Evolutionary conservation across 2,797 vertebrate species (phyloP).

Genomic region (Ibycter americanus): DNA sequence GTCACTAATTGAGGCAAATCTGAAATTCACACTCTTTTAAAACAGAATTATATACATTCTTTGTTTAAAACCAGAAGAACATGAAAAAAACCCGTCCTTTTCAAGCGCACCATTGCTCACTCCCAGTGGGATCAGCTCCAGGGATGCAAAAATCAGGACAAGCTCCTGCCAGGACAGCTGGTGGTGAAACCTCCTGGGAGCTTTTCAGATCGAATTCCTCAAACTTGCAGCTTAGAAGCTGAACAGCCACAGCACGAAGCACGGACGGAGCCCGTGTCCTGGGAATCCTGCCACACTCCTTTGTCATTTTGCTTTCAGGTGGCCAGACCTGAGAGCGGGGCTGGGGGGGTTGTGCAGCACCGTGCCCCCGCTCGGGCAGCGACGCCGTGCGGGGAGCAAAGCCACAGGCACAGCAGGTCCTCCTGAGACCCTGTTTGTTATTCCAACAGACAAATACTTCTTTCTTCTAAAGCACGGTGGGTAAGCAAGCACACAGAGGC

Average conservation of each 20-base stretch:
- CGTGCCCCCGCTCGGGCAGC: accelerated
- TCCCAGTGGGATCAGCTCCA: neutral
- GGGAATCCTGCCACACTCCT: too few relatives aligned
- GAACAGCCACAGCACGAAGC: accelerated
- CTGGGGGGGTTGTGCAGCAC: neutral
- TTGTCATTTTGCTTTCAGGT: accelerated
- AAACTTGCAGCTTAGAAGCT: neutral
- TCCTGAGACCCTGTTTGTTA: neutral
- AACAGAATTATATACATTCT: neutral
- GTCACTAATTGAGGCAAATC: neutral
- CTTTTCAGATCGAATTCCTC: neutral
- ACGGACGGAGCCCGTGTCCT: accelerated
- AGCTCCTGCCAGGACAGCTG: neutral
- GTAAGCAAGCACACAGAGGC: too few relatives aligned
- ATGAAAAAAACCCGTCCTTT: accelerated
- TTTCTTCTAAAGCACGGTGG: neutral
- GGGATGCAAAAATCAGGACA: neutral
- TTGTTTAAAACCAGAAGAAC: neutral
- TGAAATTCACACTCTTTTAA: neutral
- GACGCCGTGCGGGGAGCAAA: neutral
- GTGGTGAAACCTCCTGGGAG: neutral
- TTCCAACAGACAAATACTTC: neutral
- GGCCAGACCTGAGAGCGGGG: neutral
- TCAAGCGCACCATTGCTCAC: neutral
- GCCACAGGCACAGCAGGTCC: neutral